Conservation (phyloP, 2,888 invertebrate genomes). For the Pristionchus mayeri region DNA sequence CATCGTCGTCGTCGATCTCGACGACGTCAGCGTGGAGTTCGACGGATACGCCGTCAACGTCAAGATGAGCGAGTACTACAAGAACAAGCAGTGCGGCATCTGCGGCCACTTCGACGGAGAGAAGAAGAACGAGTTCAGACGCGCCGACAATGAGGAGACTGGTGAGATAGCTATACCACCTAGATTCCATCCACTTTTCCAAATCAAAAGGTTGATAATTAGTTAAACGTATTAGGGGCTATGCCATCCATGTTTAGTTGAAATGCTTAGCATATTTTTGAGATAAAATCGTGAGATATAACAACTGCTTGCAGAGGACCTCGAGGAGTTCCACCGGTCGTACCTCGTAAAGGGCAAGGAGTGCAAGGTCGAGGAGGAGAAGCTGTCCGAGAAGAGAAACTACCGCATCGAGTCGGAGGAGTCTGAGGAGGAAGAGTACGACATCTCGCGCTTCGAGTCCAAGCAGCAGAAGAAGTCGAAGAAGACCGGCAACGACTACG, state of each 20-base stretch:
- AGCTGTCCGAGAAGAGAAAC: conserved; percentile 37
- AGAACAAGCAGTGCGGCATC: conserved; percentile 54
- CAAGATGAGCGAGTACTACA: conserved; percentile 25
- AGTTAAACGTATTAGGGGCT: not conserved
- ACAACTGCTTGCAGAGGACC: conserved; percentile 17
- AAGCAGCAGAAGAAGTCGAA: conserved; percentile 43
- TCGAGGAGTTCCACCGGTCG: conserved; percentile 49
- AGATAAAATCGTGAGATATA: not conserved
- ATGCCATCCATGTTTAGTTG: too few species aligned
- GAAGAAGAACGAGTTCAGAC: conserved; percentile 51
- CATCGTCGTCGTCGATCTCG: conserved; percentile 53
- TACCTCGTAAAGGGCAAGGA: conserved; percentile 50
- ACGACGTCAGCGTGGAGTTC: conserved; percentile 40
- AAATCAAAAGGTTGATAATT: too few species aligned
- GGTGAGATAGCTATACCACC: too few species aligned
- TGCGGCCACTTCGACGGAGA: conserved; percentile 55
- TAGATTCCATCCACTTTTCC: too few species aligned
- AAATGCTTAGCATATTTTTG: too few species aligned
- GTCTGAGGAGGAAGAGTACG: not conserved
- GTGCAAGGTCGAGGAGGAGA: conserved; percentile 40
- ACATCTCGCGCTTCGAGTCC: not conserved
- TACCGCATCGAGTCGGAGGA: conserved; percentile 23
- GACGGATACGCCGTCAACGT: conserved; percentile 44
- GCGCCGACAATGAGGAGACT: conserved; percentile 54
- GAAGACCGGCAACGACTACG: conserved; percentile 17